Percentiles rank a stretch among this genome's conserved stretches.
Evolutionary conservation across 1,140 invertebrate species (phyloP).

Genomic region (Aphaenogaster floridana): DNA sequence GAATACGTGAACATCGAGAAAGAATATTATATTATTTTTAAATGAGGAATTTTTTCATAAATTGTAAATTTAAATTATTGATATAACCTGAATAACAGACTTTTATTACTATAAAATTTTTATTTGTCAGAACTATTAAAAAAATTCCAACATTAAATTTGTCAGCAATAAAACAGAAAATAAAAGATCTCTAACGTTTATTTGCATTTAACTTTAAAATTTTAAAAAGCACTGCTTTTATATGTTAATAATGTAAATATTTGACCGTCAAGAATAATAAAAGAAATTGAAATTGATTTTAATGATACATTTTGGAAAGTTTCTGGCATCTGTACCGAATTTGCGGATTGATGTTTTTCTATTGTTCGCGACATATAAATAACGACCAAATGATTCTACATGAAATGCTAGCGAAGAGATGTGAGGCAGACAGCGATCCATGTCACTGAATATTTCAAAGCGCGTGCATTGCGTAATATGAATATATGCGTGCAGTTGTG

Average conservation of each 20-base stretch:
- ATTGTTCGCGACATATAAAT: constrained; percentile 18
- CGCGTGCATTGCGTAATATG: constrained; percentile 32
- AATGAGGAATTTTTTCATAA: constrained; percentile 1
- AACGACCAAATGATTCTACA: constrained; percentile 15
- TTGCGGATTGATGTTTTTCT: not conserved
- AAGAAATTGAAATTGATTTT: not conserved
- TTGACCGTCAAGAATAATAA: not conserved
- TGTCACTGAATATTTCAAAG: constrained; percentile 42
- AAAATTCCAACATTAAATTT: not conserved
- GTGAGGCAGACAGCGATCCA: constrained; percentile 17
- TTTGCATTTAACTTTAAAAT: not conserved
- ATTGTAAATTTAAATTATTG: not conserved
- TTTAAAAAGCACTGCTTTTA: not conserved
- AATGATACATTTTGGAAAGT: not conserved
- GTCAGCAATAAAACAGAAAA: not conserved
- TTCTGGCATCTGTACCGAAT: not conserved
- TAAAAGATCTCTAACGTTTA: not conserved
- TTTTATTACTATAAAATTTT: constrained; percentile 10
- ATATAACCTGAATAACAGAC: not conserved
- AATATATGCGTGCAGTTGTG: constrained; percentile 28
- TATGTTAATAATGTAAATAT: not conserved
- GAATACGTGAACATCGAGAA: not conserved
- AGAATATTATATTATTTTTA: not conserved
- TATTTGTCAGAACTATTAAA: not conserved
- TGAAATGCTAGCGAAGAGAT: constrained; percentile 28